These are phyloP conservation scores for Piliocolobus tephrosceles DNA, from an alignment of 2,113 vertebrate species.

Conservation along the genomic window DNA sequence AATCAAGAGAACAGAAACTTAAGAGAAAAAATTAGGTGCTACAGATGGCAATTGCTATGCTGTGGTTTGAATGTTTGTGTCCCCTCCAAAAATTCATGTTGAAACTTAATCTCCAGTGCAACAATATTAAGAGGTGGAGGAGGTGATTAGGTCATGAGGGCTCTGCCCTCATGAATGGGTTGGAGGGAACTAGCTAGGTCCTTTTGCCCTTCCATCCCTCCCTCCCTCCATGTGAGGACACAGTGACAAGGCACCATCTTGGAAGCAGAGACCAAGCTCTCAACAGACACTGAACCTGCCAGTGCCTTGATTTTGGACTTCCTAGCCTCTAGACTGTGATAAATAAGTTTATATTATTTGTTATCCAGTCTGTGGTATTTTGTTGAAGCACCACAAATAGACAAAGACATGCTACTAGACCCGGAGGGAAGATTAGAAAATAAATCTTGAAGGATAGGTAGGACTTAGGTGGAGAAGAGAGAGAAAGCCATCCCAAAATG, in stretches of 20 bases:
- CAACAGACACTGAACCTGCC: background rate
- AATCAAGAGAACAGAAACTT: slow-evolving; percentile 21
- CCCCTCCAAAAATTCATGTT: background rate
- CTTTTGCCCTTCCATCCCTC: background rate
- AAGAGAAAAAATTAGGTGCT: background rate
- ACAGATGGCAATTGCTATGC: background rate
- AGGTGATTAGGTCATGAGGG: background rate
- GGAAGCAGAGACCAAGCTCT: background rate
- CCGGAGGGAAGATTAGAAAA: background rate
- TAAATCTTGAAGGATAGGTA: background rate
- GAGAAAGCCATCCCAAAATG: background rate
- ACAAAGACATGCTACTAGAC: background rate
- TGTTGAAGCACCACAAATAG: too few relatives aligned
- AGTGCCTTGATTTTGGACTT: background rate
- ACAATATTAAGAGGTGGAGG: background rate
- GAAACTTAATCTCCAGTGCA: background rate
- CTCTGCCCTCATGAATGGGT: background rate
- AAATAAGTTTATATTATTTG: background rate
- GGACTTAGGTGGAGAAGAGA: background rate
- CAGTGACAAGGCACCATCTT: background rate
- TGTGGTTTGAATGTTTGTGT: background rate
- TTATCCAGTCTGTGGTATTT: background rate
- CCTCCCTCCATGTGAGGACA: background rate
- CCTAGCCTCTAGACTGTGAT: background rate
- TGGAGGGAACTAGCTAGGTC: background rate